Evolutionary conservation across 2,113 vertebrate genomes (phyloP), one percentile per base, ranked within the genome.

Genomic region (Daboia siamensis): DNA sequence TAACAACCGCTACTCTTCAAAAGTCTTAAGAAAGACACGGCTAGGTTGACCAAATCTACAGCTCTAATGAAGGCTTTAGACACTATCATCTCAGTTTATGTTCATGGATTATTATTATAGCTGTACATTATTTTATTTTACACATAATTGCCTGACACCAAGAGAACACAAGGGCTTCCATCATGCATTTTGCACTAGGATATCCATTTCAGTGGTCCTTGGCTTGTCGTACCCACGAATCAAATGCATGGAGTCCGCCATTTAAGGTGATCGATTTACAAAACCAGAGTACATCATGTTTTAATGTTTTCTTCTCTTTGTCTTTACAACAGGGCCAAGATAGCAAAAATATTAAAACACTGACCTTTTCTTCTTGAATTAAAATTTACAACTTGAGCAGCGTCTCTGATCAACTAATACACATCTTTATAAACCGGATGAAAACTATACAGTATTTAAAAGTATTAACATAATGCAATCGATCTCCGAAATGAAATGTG

Each of bases 391-490:
- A 95, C 92, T 95, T 96, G 91, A 96, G 92, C 95, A 88, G 33
- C 95, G 93, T 93, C 93, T 96, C 95, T 90, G 94, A 96, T 95
- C 93, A 95, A 93, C 94, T 93, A 96, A 97, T 96, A n/a, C 84
- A 93, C 94, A 92, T 95, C 74, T 92, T 94, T 93, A 95, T 94
- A 94, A 97, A 97, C 91, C 54, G 94, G 96, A 94, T 93, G 97
- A 96, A 90, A 97, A 97, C 74, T 94, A 96, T 96, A 97, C 95
- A 97, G 94, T 95, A 96, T 3, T 91, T 88, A 93, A 96, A 95
- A 95, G 52, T 92, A 93, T 93, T 59, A 97, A 97, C 95, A 97
- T 97, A 90, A 97, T 96, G 91, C 96, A 97, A 98, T 91, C 87
- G 94, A 96, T 92, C 93, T 97, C 94, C 90, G 90, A 94, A 95